Evolutionary conservation across 2,797 vertebrate species (phyloP), one percentile per base, ranked within the genome.

Genomic region (Acanthornis magna): DNA sequence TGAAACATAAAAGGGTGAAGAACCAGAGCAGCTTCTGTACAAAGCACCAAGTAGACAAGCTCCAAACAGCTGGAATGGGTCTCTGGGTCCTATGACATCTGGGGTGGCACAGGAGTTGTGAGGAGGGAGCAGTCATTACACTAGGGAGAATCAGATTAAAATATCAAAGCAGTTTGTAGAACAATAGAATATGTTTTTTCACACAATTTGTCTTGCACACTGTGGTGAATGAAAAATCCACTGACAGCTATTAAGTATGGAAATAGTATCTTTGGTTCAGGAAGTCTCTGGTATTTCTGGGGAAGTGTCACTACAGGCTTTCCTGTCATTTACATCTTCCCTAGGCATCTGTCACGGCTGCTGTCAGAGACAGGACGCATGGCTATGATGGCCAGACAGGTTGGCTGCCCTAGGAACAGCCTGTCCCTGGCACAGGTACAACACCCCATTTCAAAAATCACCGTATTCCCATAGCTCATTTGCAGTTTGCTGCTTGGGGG

Each of bases 211-310:
- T 83, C 65, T 88, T 92, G n/a, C 30, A 26, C 55, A 43, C 50
- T 40, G 65, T 18, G 14, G 36, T 29, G 25, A 89, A 68, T 83
- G 82, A 89, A 93, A 92, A 91, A 80, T 91, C 79, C 40, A 40
- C 22, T 47, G 72, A 91, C 76, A 95, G n/a, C 84, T 85, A 50
- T 85, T 91, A 71, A 80, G 75, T 43, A 43, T 3, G 10, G 58
- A 93, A 68, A 83, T 72, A 40, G 32, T 65, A 88, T 84, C 79
- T 93, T 83, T 68, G 27, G 27, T 76, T 54, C 87, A 93, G 92
- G 92, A 96, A 92, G 42, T 50, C 72, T 92, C 93, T 84, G 79
- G 61, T 91, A 85, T 89, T 93, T 91, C 89, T 96, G 76, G 75
- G 72, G 85, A 92, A 95, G 68, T 88, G 72, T 85, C 91, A 88